Evolutionary conservation across 2,888 invertebrate species (phyloP), one percentile per base, ranked within the genome.

Genomic region (Pterostichus madidus): DNA sequence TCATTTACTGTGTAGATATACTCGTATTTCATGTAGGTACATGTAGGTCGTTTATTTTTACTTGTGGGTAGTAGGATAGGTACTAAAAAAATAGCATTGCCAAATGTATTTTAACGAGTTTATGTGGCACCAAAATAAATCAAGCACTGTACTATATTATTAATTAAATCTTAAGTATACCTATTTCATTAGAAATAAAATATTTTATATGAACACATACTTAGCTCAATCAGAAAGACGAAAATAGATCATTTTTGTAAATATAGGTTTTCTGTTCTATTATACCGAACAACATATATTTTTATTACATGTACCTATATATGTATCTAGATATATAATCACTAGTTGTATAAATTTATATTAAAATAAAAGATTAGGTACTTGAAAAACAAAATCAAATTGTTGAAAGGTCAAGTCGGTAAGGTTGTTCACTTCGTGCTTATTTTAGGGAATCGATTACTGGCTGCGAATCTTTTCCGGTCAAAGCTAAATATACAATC

Each of bases 381-480:
- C 15, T 15, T n/a, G 7, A 68, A 24, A 31, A 68, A 68, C 13
- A 68, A 35, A 39, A 32, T 76, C 13, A 32, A 32, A 10, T 15
- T 13, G 31, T 4, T 32, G 59, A 71, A 71, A 71, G 68, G 68
- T 71, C 68, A 39, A 24, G 24, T 1, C 24, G 7, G n/a, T 13
- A 68, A 80, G 80, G 80, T 80, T 80, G 68, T 80, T 80, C 49
- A 80, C 80, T 68, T 56, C 31, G 56, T 15, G 56, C 39, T 71
- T 53, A 76, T 76, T 76, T 76, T 76, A 32, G 76, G 53, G 76
- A 53, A 76, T 80, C 80, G 80, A 64, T 64, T 44, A 52, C 15
- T 68, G 80, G 77, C 80, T 80, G 49, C 68, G 59, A 80, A 80
- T 68, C 64, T 80, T 80, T 80, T 80, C 80, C 80, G 80, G 46